These are phyloP conservation scores for Physocephala rufipes DNA, from an alignment of 2,888 invertebrate genomes.

Conservation along the genomic window DNA sequence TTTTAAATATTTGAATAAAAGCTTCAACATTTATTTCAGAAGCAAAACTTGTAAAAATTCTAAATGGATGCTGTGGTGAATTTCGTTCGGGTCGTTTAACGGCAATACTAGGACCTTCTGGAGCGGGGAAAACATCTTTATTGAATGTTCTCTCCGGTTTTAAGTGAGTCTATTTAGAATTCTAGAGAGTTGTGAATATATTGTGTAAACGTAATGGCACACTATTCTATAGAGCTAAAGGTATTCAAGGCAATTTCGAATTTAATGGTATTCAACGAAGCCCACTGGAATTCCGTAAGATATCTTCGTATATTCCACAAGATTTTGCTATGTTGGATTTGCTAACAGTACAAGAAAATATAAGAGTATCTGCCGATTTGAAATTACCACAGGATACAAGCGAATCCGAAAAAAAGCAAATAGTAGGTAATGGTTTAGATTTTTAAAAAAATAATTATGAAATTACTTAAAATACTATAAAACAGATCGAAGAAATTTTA, in stretches of 20 bases:
- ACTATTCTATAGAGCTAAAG: constrained; percentile 53
- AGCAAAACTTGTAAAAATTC: constrained; percentile 57
- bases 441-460: neutral
- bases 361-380: constrained; percentile 83
- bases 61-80: constrained; percentile 70
- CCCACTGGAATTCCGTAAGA: constrained; percentile 71
- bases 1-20: neutral
- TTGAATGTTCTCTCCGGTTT: constrained; percentile 79
- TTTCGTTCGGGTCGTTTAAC: constrained; percentile 72
- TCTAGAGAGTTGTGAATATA: neutral
- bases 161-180: constrained; percentile 66
- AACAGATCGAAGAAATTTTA: constrained; percentile 81
- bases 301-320: constrained; percentile 85
- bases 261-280: constrained; percentile 76
- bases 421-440: constrained; percentile 68
- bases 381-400: constrained; percentile 76
- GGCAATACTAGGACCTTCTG: constrained; percentile 76
- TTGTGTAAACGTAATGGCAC: no score
- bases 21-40: neutral
- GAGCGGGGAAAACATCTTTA: constrained; percentile 81
- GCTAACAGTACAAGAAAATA: constrained; percentile 84
- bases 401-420: constrained; percentile 71
- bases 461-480: neutral
- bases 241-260: constrained; percentile 72
- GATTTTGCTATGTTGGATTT: constrained; percentile 81